Conservation (phyloP, 1,140 invertebrate genomes). For the Onthophagus taurus region DNA sequence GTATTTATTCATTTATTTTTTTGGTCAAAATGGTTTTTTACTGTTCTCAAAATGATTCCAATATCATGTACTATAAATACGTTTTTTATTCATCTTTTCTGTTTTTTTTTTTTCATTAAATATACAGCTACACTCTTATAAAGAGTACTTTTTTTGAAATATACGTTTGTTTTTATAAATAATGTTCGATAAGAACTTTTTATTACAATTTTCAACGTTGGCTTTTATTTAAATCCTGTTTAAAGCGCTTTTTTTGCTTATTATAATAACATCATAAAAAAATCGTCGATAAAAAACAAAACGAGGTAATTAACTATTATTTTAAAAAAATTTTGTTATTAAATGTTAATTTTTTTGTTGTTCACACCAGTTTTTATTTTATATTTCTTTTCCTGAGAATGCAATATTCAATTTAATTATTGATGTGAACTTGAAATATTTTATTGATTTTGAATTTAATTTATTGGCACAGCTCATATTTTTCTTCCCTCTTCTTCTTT, state of each 20-base stretch:
- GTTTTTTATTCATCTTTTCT: too few species aligned
- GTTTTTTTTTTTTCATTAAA: too few species aligned
- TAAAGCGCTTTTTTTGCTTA: not conserved
- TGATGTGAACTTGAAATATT: too few species aligned
- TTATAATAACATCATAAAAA: conserved; percentile 3
- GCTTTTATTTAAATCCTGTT: not conserved
- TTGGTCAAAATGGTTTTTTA: not conserved
- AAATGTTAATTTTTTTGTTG: too few species aligned
- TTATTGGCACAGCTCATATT: too few species aligned
- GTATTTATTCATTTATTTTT: not conserved
- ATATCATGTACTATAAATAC: conserved; percentile 16
- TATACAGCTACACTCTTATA: conserved; percentile 17
- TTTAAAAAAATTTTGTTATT: not conserved
- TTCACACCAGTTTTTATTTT: too few species aligned
- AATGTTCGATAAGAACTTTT: not conserved
- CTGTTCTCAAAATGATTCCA: conserved; percentile 12
- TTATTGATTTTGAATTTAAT: too few species aligned
- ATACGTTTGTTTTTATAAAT: conserved; percentile 10
- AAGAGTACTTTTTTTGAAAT: conserved; percentile 18
- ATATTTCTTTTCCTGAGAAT: too few species aligned
- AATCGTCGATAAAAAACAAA: not conserved
- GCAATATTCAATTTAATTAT: too few species aligned
- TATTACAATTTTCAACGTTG: conserved; percentile 2
- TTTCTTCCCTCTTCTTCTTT: too few species aligned
- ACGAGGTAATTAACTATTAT: not conserved